Conservation (phyloP, 2,113 vertebrate genomes). For the Platysternon megacephalum region DNA sequence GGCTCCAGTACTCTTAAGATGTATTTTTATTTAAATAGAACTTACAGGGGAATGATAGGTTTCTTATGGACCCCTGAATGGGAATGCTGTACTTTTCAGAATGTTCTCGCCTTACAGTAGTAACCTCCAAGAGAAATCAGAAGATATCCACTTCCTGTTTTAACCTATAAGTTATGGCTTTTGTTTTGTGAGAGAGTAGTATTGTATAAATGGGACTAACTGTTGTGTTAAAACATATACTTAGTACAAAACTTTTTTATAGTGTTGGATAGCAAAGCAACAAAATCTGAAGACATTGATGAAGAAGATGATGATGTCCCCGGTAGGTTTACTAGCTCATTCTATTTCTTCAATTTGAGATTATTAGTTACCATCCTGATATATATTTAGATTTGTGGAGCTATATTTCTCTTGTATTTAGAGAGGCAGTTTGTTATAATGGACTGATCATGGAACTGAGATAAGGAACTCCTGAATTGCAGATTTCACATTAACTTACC, state of each 20-base stretch:
- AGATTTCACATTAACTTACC: not conserved
- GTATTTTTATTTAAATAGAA: not conserved
- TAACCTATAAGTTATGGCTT: accelerated
- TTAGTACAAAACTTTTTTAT: conserved; percentile 30
- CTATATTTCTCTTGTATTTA: not conserved
- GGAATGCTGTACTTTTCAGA: not conserved
- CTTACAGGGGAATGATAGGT: not conserved
- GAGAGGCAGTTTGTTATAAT: not conserved
- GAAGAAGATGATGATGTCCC: conserved; percentile 98
- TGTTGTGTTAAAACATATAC: not conserved
- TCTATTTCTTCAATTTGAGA: not conserved
- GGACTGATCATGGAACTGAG: not conserved
- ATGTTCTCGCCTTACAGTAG: not conserved
- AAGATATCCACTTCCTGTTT: not conserved
- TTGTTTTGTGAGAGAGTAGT: not conserved
- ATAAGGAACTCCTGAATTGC: not conserved
- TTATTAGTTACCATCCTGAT: not conserved
- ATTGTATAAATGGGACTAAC: not conserved
- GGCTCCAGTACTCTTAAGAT: not conserved
- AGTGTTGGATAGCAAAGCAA: conserved; percentile 94
- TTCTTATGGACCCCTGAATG: not conserved
- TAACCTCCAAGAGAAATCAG: not conserved
- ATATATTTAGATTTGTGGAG: not conserved
- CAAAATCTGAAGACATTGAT: conserved; percentile 96
- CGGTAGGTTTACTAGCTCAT: conserved; percentile 77